A percentile compares a stretch with the other conserved stretches of the same genome.
Evolutionary conservation across 2,888 invertebrate genomes (phyloP).

Genomic region (Drosophila affinis): DNA sequence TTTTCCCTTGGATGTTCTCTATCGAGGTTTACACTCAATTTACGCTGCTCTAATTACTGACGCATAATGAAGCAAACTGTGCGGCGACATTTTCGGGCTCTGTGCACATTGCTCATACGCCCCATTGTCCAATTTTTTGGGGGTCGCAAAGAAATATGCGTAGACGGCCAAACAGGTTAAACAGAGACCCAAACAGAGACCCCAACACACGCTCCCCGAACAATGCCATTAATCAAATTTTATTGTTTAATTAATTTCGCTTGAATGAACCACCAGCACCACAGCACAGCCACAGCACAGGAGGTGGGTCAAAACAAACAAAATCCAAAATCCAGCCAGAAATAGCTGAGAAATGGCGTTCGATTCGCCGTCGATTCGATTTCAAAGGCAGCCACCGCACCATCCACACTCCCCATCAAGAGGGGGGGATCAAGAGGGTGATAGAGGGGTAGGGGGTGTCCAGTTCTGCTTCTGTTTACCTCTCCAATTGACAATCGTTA

Average conservation of each 20-base stretch:
- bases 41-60: constrained; percentile 40
- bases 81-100: constrained; percentile 30
- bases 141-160: constrained; percentile 18
- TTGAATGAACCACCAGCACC: constrained; percentile 61
- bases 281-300: neutral
- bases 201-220: constrained; percentile 22
- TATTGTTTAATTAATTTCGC: constrained; percentile 79
- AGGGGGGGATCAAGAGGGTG: neutral
- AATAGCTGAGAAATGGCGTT: constrained; percentile 66
- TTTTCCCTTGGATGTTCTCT: too few species aligned
- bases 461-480: constrained; percentile 37
- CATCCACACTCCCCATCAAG: neutral
- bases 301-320: constrained; percentile 62
- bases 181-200: constrained; percentile 17
- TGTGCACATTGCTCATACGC: constrained; percentile 48
- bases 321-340: constrained; percentile 51
- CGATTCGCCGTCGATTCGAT: constrained; percentile 45
- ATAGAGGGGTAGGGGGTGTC: neutral
- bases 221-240: constrained; percentile 75
- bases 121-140: constrained; percentile 47
- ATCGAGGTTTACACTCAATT: constrained; percentile 39
- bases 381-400: constrained; percentile 68
- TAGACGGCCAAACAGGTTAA: constrained; percentile 43
- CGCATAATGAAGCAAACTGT: constrained; percentile 1
- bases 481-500: constrained; percentile 33